Evolutionary conservation across 1,140 invertebrate genomes (phyloP).

Genomic region (Drosophila pectinifera): DNA sequence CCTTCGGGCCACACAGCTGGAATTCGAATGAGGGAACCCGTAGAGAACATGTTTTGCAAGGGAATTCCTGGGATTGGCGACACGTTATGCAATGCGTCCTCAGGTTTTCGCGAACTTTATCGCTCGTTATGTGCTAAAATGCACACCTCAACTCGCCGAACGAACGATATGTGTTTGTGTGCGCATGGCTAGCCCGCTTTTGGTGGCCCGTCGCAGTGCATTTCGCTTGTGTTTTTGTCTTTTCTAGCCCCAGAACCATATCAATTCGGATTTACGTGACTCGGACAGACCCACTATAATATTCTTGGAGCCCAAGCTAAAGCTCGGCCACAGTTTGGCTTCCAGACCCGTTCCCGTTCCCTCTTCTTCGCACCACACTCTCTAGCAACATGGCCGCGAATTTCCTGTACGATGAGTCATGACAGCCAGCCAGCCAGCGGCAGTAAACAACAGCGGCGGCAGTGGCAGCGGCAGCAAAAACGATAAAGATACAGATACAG

Average conservation of each 20-base stretch:
- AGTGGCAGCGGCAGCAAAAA: slow-evolving; percentile 41
- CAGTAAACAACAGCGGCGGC: slow-evolving; percentile 23
- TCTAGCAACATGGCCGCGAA: slow-evolving; percentile 50
- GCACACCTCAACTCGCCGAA: slow-evolving; percentile 48
- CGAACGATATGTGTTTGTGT: slow-evolving; percentile 41
- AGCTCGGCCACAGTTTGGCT: slow-evolving; percentile 3
- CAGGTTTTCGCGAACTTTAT: slow-evolving; percentile 48
- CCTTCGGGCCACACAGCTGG: slow-evolving; percentile 1
- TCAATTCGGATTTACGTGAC: slow-evolving; percentile 77
- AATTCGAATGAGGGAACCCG: slow-evolving; percentile 7
- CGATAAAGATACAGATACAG: slow-evolving; percentile 67
- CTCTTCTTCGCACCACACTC: slow-evolving; percentile 19
- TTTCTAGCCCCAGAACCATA: slow-evolving; percentile 41
- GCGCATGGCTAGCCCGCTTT: slow-evolving; percentile 35
- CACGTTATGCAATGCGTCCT: slow-evolving; percentile 42
- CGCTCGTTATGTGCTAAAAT: slow-evolving; percentile 69
- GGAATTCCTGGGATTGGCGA: slow-evolving; percentile 19
- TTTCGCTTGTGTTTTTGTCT: slow-evolving; percentile 28
- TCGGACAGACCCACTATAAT: slow-evolving; percentile 66
- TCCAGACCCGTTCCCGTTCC: slow-evolving; percentile 11
- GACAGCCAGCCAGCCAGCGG: slow-evolving; percentile 29
- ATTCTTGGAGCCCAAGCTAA: slow-evolving; percentile 10
- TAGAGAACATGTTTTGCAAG: slow-evolving; percentile 23
- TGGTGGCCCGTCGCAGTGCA: slow-evolving; percentile 27
- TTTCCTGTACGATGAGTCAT: slow-evolving; percentile 74